Evolutionary conservation across 2,797 vertebrate species (phyloP).

Genomic region (Thripadectes ignobilis): DNA sequence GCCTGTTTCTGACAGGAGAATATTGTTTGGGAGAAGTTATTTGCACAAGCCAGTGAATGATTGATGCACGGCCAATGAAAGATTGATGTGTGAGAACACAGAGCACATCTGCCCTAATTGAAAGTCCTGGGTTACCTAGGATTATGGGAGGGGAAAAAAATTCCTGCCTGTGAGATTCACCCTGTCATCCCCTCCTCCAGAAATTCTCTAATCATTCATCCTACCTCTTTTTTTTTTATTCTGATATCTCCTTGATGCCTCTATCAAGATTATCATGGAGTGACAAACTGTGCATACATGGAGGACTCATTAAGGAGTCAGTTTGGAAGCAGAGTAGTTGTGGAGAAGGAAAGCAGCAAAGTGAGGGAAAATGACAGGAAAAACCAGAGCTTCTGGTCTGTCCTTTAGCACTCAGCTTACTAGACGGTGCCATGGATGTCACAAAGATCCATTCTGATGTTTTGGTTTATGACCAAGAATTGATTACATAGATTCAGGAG

Average conservation of each 20-base stretch:
- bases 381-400: neutral
- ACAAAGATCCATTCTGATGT: neutral
- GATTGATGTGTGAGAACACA: slow-evolving; percentile 64
- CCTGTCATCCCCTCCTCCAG: neutral
- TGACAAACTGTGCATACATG: neutral
- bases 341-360: neutral
- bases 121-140: neutral
- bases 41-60: slow-evolving; percentile 65
- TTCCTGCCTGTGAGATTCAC: neutral
- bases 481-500: neutral
- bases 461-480: neutral
- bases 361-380: neutral
- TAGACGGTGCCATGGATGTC: neutral
- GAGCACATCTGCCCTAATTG: slow-evolving; percentile 36
- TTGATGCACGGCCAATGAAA: slow-evolving; percentile 65
- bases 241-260: neutral
- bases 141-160: slow-evolving; percentile 20
- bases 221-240: neutral
- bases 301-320: neutral
- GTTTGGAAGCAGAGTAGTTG: neutral
- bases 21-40: slow-evolving; percentile 42
- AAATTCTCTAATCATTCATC: slow-evolving; percentile 34
- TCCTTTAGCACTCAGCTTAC: neutral
- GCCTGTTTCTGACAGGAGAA: slow-evolving; percentile 10
- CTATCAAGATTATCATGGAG: neutral